phyloP scores from a whole-genome alignment of 2,888 invertebrate genomes.

The Drosophila anomelani region DNA sequence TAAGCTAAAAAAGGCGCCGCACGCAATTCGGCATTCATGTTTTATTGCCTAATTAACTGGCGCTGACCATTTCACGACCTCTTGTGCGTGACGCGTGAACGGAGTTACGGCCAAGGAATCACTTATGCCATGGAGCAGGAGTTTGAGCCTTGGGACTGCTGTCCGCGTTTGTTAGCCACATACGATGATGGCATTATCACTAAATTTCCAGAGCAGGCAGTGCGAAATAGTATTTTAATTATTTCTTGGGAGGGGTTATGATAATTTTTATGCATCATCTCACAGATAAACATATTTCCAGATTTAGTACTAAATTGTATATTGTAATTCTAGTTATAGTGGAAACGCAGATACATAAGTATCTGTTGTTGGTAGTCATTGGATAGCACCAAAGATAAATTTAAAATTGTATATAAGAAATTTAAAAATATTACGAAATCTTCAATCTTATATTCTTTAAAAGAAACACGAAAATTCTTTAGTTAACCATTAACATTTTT shows the following conservation, averaged over 20 bases:
- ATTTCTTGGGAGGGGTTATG: neutral
- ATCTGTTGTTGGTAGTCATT: neutral
- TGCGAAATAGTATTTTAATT: constrained; percentile 32
- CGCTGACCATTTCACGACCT: constrained; percentile 45
- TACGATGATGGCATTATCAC: constrained; percentile 19
- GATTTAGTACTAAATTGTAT: neutral
- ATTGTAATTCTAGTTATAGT: neutral
- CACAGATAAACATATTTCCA: neutral
- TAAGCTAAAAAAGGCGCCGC: constrained; percentile 79
- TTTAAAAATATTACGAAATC: neutral
- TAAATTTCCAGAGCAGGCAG: constrained; percentile 10
- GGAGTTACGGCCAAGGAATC: constrained; percentile 34
- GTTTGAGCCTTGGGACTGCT: neutral
- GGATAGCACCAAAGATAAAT: too few species aligned
- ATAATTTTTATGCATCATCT: neutral
- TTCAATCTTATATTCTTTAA: neutral
- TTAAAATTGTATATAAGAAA: neutral
- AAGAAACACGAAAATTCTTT: neutral
- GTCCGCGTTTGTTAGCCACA: constrained; percentile 7
- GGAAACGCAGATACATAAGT: neutral
- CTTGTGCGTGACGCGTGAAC: constrained; percentile 44
- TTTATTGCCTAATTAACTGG: constrained; percentile 76
- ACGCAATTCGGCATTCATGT: constrained; percentile 80
- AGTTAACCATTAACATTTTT: neutral
- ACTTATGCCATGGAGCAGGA: constrained; percentile 18